Conservation (phyloP, 1,140 invertebrate species). For the Drosophila kohkoa region DNA sequence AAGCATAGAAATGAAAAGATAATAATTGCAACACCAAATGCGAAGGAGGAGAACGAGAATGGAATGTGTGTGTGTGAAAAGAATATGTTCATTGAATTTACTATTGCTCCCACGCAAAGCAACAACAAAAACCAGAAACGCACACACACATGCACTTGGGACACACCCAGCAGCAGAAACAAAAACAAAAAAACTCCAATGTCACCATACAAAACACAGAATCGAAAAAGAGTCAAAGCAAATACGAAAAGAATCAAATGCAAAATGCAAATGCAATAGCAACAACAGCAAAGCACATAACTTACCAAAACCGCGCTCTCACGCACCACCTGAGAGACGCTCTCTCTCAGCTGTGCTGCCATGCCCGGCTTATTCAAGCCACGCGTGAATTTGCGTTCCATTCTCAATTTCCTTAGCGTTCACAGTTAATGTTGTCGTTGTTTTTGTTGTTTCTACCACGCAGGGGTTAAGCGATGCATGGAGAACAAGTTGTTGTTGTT, state of each 20-base stretch:
- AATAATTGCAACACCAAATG: conserved; percentile 53
- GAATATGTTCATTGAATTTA: conserved; percentile 9
- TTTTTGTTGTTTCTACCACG: conserved; percentile 49
- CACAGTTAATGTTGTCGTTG: conserved; percentile 48
- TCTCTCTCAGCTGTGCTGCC: conserved; percentile 92
- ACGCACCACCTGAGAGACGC: conserved; percentile 91
- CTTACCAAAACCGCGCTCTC: conserved; percentile 91
- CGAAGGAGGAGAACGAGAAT: conserved; percentile 9
- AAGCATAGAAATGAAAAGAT: conserved; percentile 12
- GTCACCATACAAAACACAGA: conserved; percentile 13
- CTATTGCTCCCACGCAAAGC: conserved; percentile 18
- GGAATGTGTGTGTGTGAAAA: conserved; percentile 19
- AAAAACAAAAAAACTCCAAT: conserved; percentile 23
- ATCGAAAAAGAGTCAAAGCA: conserved; percentile 1
- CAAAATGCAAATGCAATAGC: conserved; percentile 14
- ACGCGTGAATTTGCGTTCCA: conserved; percentile 83
- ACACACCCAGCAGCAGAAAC: conserved; percentile 21
- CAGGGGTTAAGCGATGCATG: conserved; percentile 53
- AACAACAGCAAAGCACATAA: conserved; percentile 26
- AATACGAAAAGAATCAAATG: conserved; percentile 12
- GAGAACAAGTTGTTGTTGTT: conserved; percentile 46
- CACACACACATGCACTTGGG: conserved; percentile 13
- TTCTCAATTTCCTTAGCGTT: conserved; percentile 49
- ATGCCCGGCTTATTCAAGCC: conserved; percentile 91
- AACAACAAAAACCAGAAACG: conserved; percentile 14